phyloP scores from a whole-genome alignment of 2,113 vertebrate genomes.

The Pontoporia blainvillei region DNA sequence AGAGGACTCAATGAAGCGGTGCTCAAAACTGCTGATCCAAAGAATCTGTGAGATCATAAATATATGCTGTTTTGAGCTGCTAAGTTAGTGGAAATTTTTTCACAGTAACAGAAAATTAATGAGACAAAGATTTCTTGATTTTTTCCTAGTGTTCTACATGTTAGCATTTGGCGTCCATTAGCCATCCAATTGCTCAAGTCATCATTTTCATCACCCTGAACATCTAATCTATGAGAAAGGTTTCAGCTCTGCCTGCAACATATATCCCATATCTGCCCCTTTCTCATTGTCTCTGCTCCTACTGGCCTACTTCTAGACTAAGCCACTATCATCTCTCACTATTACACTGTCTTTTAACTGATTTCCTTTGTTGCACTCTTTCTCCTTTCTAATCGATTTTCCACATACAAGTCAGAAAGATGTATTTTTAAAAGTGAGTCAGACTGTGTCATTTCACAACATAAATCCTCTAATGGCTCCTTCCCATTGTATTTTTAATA shows the following conservation, averaged over 20 bases:
- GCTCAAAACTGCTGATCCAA: background rate
- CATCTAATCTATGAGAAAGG: background rate
- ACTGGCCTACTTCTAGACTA: background rate
- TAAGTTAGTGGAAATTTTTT: background rate
- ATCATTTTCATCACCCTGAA: background rate
- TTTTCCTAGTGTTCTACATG: background rate
- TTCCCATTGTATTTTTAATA: background rate
- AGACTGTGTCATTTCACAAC: background rate
- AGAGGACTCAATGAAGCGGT: background rate
- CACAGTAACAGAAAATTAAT: background rate
- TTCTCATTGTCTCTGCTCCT: background rate
- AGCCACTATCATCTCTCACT: background rate
- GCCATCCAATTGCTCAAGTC: background rate
- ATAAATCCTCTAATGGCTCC: background rate
- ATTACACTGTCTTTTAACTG: background rate
- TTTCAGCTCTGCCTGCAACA: background rate
- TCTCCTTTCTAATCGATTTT: background rate
- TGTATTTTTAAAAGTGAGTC: background rate
- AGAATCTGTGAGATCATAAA: background rate
- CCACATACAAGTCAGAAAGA: background rate
- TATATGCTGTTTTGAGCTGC: background rate
- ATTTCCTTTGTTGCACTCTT: background rate
- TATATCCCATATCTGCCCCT: fast-evolving
- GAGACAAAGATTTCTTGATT: background rate
- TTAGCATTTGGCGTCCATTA: background rate